These are phyloP conservation scores for Philhelius pedissequus DNA, from an alignment of 2,888 invertebrate genomes.

Conservation along the genomic window DNA sequence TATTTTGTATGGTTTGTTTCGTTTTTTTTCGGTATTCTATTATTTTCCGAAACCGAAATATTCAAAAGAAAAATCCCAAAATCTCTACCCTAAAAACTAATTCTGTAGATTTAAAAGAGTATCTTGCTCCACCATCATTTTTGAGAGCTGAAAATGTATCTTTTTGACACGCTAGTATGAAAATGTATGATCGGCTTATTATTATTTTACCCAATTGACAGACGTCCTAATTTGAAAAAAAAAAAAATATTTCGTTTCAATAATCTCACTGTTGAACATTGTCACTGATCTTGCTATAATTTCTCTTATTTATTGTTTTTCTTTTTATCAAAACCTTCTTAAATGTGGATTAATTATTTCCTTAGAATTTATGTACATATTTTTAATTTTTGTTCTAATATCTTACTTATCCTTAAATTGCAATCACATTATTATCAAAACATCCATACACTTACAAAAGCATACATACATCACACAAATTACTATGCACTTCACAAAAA, in stretches of 20 bases:
- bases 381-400: neutral
- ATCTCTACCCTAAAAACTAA: no score
- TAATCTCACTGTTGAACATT: neutral
- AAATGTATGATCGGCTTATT: no score
- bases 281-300: conserved; percentile 38
- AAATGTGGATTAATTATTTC: conserved; percentile 13
- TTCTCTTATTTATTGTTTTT: conserved; percentile 22
- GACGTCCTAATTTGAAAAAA: no score
- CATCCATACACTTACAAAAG: conserved; percentile 1
- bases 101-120: no score
- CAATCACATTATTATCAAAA: neutral
- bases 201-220: conserved; percentile 16
- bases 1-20: no score
- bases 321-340: conserved; percentile 45
- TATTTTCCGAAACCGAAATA: no score
- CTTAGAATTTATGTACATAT: neutral
- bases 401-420: conserved; percentile 5
- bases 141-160: no score
- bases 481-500: no score
- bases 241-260: conserved; percentile 6
- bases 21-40: no score
- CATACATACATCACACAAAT: neutral
- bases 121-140: no score
- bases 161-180: no score
- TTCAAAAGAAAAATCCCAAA: no score